A percentile compares a stretch with the other conserved stretches of the same genome.
Conservation (phyloP, 2,113 vertebrate species). For the Laticauda laticaudata region DNA sequence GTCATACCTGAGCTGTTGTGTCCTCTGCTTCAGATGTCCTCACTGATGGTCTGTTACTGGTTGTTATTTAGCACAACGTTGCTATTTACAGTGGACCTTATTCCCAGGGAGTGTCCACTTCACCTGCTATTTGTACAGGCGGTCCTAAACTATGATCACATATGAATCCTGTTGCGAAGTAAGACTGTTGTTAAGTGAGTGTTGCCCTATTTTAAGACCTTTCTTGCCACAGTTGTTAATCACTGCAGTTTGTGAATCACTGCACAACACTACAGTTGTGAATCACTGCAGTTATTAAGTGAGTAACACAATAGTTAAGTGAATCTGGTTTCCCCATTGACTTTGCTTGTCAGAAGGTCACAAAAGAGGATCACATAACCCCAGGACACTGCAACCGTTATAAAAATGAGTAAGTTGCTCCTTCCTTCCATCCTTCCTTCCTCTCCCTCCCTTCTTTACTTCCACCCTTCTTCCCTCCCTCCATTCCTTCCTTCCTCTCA, state of each 20-base stretch:
- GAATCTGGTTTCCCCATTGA: not conserved
- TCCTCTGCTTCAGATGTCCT: not conserved
- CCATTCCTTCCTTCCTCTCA: not conserved
- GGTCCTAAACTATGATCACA: not conserved
- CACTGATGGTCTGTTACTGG: not conserved
- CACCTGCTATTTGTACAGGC: not conserved
- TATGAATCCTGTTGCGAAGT: not conserved
- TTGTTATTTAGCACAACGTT: not conserved
- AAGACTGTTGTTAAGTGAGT: not conserved
- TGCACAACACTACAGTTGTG: not conserved
- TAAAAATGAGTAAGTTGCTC: not conserved
- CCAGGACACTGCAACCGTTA: rapidly evolving
- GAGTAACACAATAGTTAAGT: not conserved
- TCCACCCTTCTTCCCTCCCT: no score
- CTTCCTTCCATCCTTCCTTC: not conserved
- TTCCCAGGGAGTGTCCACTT: not conserved
- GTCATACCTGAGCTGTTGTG: not conserved
- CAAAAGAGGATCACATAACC: not conserved
- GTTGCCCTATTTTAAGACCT: not conserved
- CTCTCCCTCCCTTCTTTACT: not conserved
- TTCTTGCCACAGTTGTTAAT: not conserved
- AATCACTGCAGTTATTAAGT: not conserved
- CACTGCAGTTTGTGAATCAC: not conserved
- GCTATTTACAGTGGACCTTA: not conserved
- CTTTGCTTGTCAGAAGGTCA: not conserved